phyloP scores from a whole-genome alignment of 23 tunicate species.

The Clavelina lepadiformis region DNA sequence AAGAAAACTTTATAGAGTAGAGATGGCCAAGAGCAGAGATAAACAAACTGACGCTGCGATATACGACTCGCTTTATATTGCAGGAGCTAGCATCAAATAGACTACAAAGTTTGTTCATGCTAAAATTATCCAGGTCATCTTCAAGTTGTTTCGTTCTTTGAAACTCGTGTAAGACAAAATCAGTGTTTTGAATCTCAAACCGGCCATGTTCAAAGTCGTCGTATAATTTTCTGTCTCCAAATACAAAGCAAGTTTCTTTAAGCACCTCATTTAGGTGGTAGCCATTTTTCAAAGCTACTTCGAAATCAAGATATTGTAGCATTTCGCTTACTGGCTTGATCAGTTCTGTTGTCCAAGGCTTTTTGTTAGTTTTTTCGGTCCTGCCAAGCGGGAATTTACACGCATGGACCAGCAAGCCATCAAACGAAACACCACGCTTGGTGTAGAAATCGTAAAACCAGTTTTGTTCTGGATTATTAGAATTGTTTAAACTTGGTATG shows the following conservation, averaged over 20 bases:
- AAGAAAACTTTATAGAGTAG: not conserved
- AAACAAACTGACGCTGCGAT: constrained; percentile 18
- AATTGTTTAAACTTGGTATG: constrained; percentile 17
- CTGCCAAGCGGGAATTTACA: constrained; percentile 59
- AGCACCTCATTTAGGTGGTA: constrained; percentile 19
- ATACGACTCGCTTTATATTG: constrained; percentile 18
- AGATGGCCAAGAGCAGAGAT: constrained; percentile 5
- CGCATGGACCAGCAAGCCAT: constrained; percentile 38
- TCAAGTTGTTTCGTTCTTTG: not conserved
- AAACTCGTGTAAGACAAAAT: not conserved
- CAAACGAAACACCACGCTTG: constrained; percentile 32
- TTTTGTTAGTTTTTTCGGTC: constrained; percentile 9
- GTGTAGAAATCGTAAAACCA: constrained; percentile 60
- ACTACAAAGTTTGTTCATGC: not conserved
- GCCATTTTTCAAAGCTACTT: constrained; percentile 9
- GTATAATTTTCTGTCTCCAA: constrained; percentile 1
- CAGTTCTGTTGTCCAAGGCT: constrained; percentile 32
- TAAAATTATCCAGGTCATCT: not conserved
- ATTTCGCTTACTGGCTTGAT: constrained; percentile 43
- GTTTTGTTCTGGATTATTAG: not conserved
- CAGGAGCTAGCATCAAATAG: too few relatives aligned
- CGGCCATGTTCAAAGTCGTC: not conserved
- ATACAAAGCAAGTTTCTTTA: constrained; percentile 18
- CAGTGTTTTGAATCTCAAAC: not conserved
- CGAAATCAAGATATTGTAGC: constrained; percentile 6